Evolutionary conservation across 1,140 invertebrate species (phyloP), one percentile per base, ranked within the genome.

Genomic region (Cydia fagiglandana): DNA sequence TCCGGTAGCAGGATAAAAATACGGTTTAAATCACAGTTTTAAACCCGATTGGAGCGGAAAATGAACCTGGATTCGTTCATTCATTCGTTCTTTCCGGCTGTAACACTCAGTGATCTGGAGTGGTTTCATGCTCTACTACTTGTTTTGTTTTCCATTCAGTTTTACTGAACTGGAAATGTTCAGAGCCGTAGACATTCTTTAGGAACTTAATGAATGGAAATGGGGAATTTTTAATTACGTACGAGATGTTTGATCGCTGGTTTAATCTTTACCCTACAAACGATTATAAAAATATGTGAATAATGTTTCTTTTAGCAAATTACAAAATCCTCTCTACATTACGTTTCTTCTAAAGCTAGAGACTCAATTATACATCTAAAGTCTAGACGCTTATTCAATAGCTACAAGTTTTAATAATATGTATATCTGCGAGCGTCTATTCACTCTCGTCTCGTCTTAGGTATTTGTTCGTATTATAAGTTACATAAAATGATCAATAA

Each of bases 11-110:
- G 2, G 45, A 4, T 47, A 61, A 24, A 61, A 61, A 61, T 61
- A 53, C 50, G 6, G 56, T 61, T 61, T 20, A 61, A 34, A 68
- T 68, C 64, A 13, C 2, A 38, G 28, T 68, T 68, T 38, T 13
- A 34, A 68, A 34, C 10, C n/a, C 64, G 64, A 68, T 34, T 38
- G 64, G 12, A 68, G 30, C 64, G 30, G 64, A 68, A 68, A 68
- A 68, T 38, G 64, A 68, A 68, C 28, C 28, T 68, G 64, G 30
- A 34, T 68, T 68, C 64, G 15, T 34, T 68, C 64, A 68, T 68
- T 68, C 64, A 68, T 34, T 68, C 64, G 30, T 68, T 68, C 28
- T 68, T 68, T 68, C 64, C 64, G 64, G 64, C 64, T 68, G 28
- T 38, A 38, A 34, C 28, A 68, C 64, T 34, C 64, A 34, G 64